Evolutionary conservation across 2,888 invertebrate species (phyloP).

Genomic region (Volucella zonaria): DNA sequence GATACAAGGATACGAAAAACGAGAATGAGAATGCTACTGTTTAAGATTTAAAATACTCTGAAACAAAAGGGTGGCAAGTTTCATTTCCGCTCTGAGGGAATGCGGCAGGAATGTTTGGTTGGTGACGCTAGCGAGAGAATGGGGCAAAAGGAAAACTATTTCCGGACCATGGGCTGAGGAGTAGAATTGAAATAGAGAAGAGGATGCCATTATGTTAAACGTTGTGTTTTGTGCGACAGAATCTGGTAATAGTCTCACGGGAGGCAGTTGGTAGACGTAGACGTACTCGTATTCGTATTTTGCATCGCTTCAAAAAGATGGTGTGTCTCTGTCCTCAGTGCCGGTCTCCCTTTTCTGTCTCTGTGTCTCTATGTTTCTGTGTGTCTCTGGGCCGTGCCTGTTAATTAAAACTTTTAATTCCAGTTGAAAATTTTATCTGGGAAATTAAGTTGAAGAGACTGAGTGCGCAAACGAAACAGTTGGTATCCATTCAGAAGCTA

Average conservation of each 20-base stretch:
- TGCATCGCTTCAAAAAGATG: slow-evolving; percentile 33
- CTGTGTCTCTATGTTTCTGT: no score
- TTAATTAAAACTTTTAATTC: slow-evolving; percentile 76
- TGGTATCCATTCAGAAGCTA: slow-evolving; percentile 15
- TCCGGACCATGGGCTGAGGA: slow-evolving; percentile 59
- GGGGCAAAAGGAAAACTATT: slow-evolving; percentile 66
- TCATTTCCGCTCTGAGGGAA: slow-evolving; percentile 60
- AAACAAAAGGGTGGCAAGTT: slow-evolving; percentile 70
- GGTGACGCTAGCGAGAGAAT: slow-evolving; percentile 37
- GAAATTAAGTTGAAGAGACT: slow-evolving; percentile 69
- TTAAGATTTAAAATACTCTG: slow-evolving; percentile 67
- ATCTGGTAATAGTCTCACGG: slow-evolving; percentile 49
- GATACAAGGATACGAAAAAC: neutral
- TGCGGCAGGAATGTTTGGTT: slow-evolving; percentile 51
- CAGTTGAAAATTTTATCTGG: slow-evolving; percentile 75
- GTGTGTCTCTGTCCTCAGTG: no score
- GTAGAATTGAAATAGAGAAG: slow-evolving; percentile 73
- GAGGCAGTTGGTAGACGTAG: slow-evolving; percentile 1
- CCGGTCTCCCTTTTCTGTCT: no score
- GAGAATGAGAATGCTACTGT: slow-evolving; percentile 20
- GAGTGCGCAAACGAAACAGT: slow-evolving; percentile 46
- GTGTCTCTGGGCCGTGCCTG: slow-evolving; percentile 50
- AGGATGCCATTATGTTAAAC: slow-evolving; percentile 75
- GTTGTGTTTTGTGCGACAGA: slow-evolving; percentile 68
- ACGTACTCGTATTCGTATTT: neutral